Conservation (phyloP, 2,113 vertebrate species). For the Aythya baeri region DNA sequence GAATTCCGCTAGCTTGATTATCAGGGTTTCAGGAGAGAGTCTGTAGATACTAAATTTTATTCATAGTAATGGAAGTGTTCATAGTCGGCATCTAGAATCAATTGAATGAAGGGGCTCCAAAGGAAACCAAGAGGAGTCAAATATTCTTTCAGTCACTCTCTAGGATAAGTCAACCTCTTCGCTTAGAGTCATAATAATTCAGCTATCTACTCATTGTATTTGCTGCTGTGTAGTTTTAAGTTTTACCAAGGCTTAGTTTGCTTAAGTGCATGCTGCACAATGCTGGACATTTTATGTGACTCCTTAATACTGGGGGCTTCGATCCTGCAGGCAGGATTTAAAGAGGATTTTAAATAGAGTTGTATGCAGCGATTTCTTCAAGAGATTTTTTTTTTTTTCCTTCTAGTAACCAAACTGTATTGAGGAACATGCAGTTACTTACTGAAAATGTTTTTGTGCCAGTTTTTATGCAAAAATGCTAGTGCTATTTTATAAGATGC, state of each 20-base stretch:
- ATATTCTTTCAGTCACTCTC: background rate
- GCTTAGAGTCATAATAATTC: slow-evolving; percentile 18
- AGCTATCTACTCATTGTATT: background rate
- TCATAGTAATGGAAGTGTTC: background rate
- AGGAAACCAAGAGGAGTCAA: background rate
- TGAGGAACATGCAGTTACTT: background rate
- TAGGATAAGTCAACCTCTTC: background rate
- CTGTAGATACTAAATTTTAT: background rate
- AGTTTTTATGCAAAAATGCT: background rate
- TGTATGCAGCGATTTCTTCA: background rate
- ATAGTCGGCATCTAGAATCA: background rate
- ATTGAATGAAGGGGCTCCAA: background rate
- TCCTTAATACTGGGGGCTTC: background rate
- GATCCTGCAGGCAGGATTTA: background rate
- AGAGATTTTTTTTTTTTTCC: background rate
- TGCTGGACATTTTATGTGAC: background rate
- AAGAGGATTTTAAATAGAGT: background rate
- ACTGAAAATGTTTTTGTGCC: background rate
- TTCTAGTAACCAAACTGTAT: slow-evolving; percentile 10
- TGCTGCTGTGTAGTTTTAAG: background rate
- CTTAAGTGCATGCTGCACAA: background rate
- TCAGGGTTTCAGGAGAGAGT: background rate
- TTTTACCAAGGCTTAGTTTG: slow-evolving; percentile 8
- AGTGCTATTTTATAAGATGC: background rate
- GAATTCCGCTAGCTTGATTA: background rate